Evolutionary conservation across 2,113 vertebrate species (phyloP).

Genomic region (Trochalopteron elliotii): DNA sequence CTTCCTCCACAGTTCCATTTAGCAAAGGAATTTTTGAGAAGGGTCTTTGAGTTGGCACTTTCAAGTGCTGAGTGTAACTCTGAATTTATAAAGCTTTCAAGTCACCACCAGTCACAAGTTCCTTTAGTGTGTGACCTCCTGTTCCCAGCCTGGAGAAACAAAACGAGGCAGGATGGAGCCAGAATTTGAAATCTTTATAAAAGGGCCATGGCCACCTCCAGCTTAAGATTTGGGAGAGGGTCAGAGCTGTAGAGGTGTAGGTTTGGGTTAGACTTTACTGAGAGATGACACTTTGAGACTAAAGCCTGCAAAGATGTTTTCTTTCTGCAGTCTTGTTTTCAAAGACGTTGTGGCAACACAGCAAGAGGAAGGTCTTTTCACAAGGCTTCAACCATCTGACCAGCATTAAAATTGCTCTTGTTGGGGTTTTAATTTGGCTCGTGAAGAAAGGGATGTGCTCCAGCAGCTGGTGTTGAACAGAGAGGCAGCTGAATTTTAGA

Average conservation of each 20-base stretch:
- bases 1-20: not conserved
- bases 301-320: not conserved
- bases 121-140: not conserved
- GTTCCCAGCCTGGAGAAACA: not conserved
- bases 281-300: not conserved
- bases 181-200: not conserved
- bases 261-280: not conserved
- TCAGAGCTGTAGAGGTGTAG: not conserved
- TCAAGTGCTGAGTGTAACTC: constrained; percentile 5
- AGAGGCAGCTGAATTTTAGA: not conserved
- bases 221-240: not conserved
- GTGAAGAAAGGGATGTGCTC: not conserved
- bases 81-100: not conserved
- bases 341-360: not conserved
- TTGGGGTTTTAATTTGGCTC: not conserved
- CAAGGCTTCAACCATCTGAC: not conserved
- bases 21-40: constrained; percentile 19
- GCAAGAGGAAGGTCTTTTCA: not conserved
- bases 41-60: not conserved
- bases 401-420: not conserved
- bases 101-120: not conserved
- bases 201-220: not conserved
- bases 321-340: not conserved
- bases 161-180: not conserved
- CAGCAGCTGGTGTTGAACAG: not conserved